These are phyloP conservation scores for Pterocles burchelli DNA, from an alignment of 2,113 vertebrate species.

Conservation along the genomic window DNA sequence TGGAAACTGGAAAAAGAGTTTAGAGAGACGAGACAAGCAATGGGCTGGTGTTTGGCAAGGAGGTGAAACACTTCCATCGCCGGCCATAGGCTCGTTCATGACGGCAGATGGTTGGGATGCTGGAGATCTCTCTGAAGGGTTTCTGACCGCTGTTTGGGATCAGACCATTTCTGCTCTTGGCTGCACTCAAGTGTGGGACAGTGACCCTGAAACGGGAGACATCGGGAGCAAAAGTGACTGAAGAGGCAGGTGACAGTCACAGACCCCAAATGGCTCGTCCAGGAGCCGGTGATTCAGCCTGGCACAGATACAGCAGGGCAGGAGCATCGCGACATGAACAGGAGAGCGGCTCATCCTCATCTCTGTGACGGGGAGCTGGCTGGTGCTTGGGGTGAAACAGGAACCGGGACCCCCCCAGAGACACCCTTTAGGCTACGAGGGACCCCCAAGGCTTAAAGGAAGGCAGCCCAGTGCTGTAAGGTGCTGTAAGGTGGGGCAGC, in stretches of 20 bases:
- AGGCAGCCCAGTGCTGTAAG: background rate
- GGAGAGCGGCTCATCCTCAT: background rate
- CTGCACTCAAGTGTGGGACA: background rate
- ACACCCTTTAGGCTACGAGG: background rate
- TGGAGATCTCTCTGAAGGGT: background rate
- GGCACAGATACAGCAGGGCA: background rate
- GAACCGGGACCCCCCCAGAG: background rate
- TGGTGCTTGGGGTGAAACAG: background rate
- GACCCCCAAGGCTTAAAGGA: background rate
- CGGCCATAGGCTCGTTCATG: background rate
- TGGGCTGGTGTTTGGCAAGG: background rate
- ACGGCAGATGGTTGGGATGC: background rate
- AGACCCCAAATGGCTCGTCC: background rate
- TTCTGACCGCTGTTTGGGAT: background rate
- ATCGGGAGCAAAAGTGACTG: background rate
- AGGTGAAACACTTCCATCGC: background rate
- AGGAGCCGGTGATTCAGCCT: slow-evolving; percentile 1
- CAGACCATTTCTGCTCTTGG: background rate
- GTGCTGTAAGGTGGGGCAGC: background rate
- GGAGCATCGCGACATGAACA: background rate
- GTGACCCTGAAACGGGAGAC: background rate
- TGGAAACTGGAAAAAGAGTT: background rate
- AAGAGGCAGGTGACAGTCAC: background rate
- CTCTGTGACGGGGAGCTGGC: background rate
- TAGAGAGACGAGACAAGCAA: background rate